Evolutionary conservation across 1,140 invertebrate genomes (phyloP), one percentile per base, ranked within the genome.

Genomic region (Aphelinus certus): DNA sequence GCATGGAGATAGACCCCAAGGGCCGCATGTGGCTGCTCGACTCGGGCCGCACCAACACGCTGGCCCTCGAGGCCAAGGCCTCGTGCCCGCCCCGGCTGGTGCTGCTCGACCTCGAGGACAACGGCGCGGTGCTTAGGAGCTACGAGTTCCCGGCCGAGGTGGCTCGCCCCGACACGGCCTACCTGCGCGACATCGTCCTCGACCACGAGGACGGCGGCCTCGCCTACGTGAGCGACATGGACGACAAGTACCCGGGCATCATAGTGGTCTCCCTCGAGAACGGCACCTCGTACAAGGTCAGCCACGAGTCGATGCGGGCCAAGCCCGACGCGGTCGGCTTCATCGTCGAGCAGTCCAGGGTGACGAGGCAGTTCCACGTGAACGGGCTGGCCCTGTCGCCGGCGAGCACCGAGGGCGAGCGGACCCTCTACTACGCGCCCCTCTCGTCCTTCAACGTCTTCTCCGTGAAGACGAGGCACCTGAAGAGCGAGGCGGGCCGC

Each of bases 11-110:
- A 43, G 92, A 94, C 78, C 88, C 88, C 0, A 85, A 88, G 45
- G 92, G 92, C 2, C 84, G 92, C 1, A 91, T 94, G 91, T 94
- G 93, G 93, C 89, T 93, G 1, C 79, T 93, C 57, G 93, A 94
- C 78, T 90, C 91, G 10, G 92, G 92, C 0, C 86, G 91, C 5
- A 86, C 91, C 0, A 87, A 85, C 1, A 89, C 89, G 7, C 77
- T 90, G 61, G 89, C 85, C 0, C 61, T 81, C 7, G 80, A 89
- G 0, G 80, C 84, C 1, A 88, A 87, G 51, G 82, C 84, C 10
- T 82, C 81, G 45, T 94, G 93, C 79, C 90, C 90, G 1, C 90
- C 92, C 0, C 91, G 92, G 70, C 79, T 94, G 7, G 89, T 93
- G 0, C 87, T 94, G n/a, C 88, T 93, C 48, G 91, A 94, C 79